Evolutionary conservation across 2,113 vertebrate species (phyloP).

Genomic region (Cheilinus undulatus): DNA sequence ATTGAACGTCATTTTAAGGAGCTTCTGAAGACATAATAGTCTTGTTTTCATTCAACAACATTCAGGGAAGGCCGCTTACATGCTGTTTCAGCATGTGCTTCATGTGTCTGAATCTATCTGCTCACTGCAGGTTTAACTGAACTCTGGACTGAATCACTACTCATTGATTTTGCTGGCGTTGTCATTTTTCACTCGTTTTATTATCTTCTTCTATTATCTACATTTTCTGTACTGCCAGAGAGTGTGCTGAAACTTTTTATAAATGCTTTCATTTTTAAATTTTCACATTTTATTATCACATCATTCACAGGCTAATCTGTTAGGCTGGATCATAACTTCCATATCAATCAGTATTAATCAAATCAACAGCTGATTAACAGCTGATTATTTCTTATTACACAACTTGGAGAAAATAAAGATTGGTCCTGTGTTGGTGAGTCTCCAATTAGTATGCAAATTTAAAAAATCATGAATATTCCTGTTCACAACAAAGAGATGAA

Average conservation of each 20-base stretch:
- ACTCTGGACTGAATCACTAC: slow-evolving; percentile 51
- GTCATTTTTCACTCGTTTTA: slow-evolving; percentile 16
- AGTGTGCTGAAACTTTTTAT: not conserved
- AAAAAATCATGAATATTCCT: too few species aligned
- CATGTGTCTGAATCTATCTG: not conserved
- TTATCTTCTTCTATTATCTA: not conserved
- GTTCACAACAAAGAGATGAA: too few species aligned
- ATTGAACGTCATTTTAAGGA: too few species aligned
- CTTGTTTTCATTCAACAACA: not conserved
- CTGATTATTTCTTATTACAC: slow-evolving; percentile 3
- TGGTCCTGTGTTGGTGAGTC: too few species aligned
- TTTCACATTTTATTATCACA: not conserved
- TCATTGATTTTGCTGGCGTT: slow-evolving; percentile 29
- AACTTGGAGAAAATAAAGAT: too few species aligned
- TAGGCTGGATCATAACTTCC: not conserved
- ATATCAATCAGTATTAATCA: slow-evolving; percentile 1
- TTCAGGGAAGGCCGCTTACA: accelerated
- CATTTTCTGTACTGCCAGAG: not conserved
- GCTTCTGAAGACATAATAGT: too few species aligned
- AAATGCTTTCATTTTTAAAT: not conserved
- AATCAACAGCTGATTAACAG: not conserved
- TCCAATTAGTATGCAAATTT: too few species aligned
- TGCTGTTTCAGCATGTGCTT: too few species aligned
- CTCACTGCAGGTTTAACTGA: slow-evolving; percentile 15
- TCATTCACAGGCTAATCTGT: not conserved